Evolutionary conservation across 2,888 invertebrate genomes (phyloP).

Genomic region (Argyresthia goedartella): DNA sequence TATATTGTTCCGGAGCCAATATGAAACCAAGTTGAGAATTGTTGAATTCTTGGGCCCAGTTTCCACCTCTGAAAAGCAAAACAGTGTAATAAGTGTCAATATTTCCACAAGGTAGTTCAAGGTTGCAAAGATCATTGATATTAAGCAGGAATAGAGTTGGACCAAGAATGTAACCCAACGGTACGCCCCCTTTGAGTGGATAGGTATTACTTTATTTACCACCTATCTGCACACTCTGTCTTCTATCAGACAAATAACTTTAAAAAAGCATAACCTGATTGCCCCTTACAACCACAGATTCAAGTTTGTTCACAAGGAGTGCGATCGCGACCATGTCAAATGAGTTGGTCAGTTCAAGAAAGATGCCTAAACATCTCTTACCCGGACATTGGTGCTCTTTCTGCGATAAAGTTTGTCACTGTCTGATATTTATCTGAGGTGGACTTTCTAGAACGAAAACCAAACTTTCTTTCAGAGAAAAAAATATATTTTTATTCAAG

Average conservation of each 20-base stretch:
- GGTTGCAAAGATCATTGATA: constrained; percentile 1
- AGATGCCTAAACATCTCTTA: too few species aligned
- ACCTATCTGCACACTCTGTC: not conserved
- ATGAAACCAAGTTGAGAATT: not conserved
- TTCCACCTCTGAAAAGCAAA: not conserved
- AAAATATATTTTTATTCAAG: too few species aligned
- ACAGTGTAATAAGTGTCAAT: not conserved
- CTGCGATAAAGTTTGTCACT: too few species aligned
- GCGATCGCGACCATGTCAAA: too few species aligned
- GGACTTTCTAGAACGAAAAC: too few species aligned
- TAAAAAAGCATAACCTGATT: not conserved
- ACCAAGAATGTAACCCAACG: not conserved
- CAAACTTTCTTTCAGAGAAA: too few species aligned
- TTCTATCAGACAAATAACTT: not conserved
- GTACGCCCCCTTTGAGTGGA: not conserved
- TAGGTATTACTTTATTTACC: not conserved
- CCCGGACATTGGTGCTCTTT: too few species aligned
- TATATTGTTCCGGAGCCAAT: not conserved
- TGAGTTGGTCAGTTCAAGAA: too few species aligned
- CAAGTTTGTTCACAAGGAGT: too few species aligned
- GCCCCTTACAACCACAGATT: not conserved
- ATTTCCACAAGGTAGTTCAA: not conserved
- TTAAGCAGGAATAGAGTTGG: not conserved
- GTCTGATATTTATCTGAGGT: too few species aligned
- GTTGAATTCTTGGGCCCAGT: not conserved